Percentiles rank a stretch among this genome's conserved stretches.
Conservation (phyloP, 2,797 vertebrate species). For the Glyptemys insculpta region DNA sequence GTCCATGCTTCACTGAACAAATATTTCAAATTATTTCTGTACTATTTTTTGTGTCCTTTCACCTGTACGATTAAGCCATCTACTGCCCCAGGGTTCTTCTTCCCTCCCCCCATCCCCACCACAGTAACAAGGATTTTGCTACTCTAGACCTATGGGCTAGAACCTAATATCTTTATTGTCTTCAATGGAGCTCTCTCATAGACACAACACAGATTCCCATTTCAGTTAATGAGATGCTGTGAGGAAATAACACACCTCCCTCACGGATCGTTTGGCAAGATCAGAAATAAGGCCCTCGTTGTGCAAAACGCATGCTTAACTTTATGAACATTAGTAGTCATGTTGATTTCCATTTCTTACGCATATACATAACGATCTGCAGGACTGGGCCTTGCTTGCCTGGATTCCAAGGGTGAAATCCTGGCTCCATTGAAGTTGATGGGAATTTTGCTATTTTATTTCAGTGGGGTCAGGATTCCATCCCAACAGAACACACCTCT, state of each 20-base stretch:
- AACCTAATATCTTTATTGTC: background rate
- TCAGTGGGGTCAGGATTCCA: background rate
- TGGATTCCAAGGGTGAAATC: background rate
- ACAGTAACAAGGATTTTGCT: background rate
- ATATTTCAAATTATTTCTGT: background rate
- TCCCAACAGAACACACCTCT: background rate
- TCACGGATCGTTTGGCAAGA: background rate
- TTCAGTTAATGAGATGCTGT: background rate
- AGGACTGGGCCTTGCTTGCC: background rate
- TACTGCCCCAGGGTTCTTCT: background rate
- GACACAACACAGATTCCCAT: background rate
- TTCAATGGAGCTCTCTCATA: background rate
- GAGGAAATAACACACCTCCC: background rate
- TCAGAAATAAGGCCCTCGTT: background rate
- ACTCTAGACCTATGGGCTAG: background rate
- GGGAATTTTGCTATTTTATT: background rate
- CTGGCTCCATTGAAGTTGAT: background rate
- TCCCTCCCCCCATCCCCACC: too few relatives aligned
- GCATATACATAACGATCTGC: background rate
- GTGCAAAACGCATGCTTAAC: background rate
- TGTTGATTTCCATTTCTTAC: background rate
- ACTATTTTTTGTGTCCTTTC: background rate
- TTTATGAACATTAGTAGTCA: background rate
- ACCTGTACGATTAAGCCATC: background rate
- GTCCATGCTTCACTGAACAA: background rate